Evolutionary conservation across 2,797 vertebrate species (phyloP), one percentile per base, ranked within the genome.

Genomic region (Coregonus ussuriensis): DNA sequence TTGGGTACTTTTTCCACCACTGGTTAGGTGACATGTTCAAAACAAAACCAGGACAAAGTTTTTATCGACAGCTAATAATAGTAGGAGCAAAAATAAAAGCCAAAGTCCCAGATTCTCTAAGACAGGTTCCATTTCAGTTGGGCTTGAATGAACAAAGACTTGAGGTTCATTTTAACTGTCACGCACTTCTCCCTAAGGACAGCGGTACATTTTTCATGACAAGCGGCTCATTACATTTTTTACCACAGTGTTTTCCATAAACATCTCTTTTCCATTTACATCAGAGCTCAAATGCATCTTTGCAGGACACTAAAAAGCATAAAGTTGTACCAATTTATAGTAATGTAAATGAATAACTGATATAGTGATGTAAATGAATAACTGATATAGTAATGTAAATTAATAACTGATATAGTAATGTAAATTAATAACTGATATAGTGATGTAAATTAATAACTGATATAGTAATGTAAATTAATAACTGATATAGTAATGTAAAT

Each of bases 241-340:
- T 16, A 66, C 69, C 1, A 69, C 18, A 63, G 51, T 37, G n/a
- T 31, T 53, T 35, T 52, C 56, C 25, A 66, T 52, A 72, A 66
- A 77, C 47, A 72, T 16, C 37, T 41, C 6, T 77, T 72, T 72
- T 16, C 76, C 56, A 72, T 77, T 72, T 53, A 33, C 76, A 52
- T 47, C 11, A 4, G 16, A 29, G 41, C 16, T 51, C 3, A 21
- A 67, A 53, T 35, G 2, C 14, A 71, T 51, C 13, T 71, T 47
- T 63, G 14, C 14, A 33, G 14, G 33, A 35, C 67, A 16, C 6
- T 59, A 21, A 47, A 62, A 62, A 54, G 9, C 35, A 41, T 47
- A 47, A 47, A 47, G 41, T 47, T 47, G 9, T 13, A 3, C 41
- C 9, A 47, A 2, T 47, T 47, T 9, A 47, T 47, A 47, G 41